Evolutionary conservation across 2,797 vertebrate species (phyloP).

Genomic region (Schizothorax lantsangensis): DNA sequence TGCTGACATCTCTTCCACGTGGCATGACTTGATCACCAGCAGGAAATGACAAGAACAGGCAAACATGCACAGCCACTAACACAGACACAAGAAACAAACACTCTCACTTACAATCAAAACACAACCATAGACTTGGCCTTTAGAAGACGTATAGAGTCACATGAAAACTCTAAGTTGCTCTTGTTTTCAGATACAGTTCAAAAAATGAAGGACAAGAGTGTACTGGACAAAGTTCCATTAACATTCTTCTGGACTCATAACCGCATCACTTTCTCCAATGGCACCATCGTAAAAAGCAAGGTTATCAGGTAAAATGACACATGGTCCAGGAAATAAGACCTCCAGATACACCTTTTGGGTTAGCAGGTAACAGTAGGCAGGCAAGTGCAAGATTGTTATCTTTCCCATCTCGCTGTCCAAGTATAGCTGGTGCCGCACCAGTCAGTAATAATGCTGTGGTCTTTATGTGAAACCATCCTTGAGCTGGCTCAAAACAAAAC

Average conservation of each 20-base stretch:
- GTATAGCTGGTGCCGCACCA: constrained; percentile 10
- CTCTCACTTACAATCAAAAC: constrained; percentile 31
- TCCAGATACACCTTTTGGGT: constrained; percentile 54
- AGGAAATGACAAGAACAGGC: constrained; percentile 60
- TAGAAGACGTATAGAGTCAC: constrained; percentile 2
- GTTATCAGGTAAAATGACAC: constrained; percentile 43
- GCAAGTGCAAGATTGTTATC: constrained; percentile 52
- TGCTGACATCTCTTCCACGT: constrained; percentile 72
- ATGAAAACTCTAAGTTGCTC: constrained; percentile 18
- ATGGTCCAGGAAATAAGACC: constrained; percentile 33
- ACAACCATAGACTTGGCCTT: constrained; percentile 6
- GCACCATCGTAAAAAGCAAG: constrained; percentile 9
- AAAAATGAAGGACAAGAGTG: not conserved
- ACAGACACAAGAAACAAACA: constrained; percentile 44
- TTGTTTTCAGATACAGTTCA: constrained; percentile 4
- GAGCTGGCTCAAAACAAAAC: constrained; percentile 37
- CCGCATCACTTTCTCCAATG: constrained; percentile 2
- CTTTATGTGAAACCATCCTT: constrained; percentile 31
- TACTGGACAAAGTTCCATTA: constrained; percentile 28
- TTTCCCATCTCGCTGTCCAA: constrained; percentile 52
- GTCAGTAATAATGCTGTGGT: constrained; percentile 16
- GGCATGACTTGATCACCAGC: constrained; percentile 74
- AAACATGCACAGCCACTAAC: constrained; percentile 62
- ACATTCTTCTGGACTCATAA: constrained; percentile 12
- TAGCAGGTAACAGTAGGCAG: constrained; percentile 52